Evolutionary conservation across 1,140 invertebrate species (phyloP), one percentile per base, ranked within the genome.

Genomic region (Luehdorfia chinensis): DNA sequence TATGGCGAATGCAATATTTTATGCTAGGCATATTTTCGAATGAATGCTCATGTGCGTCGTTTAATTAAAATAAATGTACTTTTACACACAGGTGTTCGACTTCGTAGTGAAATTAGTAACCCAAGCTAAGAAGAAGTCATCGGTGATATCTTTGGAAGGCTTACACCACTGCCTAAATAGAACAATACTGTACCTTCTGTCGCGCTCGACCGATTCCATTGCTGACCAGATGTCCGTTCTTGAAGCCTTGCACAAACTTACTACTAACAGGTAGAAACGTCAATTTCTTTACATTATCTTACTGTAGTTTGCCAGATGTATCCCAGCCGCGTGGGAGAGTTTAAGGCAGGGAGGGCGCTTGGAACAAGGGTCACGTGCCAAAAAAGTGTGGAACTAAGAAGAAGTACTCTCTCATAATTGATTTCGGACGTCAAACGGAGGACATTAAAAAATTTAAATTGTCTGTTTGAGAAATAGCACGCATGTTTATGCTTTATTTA

Each of bases 131-230:
- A 89, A 94, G 50, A 90, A 94, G 51, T 92, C 93, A 0, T 90
- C 90, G 14, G 90, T 92, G 16, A 88, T 94, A 44, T 93, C 91
- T 8, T 83, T 94, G 59, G 96, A 98, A 77, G 93, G 93, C 13
- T 90, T 98, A 41, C 96, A 98, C 77, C 95, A 96, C 68, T 98
- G 96, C 55, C 86, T 99, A 4, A 99, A 99, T 86, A 90, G 98
- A 63, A 96, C 94, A 2, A 96, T 98, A 58, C 87, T 99, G 8
- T 99, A 94, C 84, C 89, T 99, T 50, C 79, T 99, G 7, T 98
- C 96, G 1, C 90, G 98, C 34, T 93, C 95, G 30, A 95, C 96
- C 4, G 95, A 98, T 58, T 93, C 93, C 2, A 94, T 95, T 15
- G 91, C 94, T 0, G 95, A 97, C 78, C 96, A 98, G 83, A 96